A percentile compares a stretch with the other conserved stretches of the same genome.
phyloP scores from a whole-genome alignment of 2,888 invertebrate species.

The Aphrophora alni region DNA sequence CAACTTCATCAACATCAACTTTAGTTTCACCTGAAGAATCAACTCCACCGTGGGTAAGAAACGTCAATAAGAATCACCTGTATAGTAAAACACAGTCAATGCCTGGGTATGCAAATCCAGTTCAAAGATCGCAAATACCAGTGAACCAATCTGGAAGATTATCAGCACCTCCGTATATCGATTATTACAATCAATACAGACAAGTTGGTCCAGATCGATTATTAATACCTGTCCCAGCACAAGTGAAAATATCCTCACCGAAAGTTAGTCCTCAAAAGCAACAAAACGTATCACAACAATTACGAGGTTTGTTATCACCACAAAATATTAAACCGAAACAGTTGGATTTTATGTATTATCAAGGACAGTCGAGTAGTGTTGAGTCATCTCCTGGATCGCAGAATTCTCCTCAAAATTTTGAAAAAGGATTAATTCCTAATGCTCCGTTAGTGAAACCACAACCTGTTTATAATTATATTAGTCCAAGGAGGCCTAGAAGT shows the following conservation, averaged over 20 bases:
- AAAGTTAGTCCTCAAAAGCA: slow-evolving; percentile 42
- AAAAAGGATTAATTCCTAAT: neutral
- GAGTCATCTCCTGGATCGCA: slow-evolving; percentile 36
- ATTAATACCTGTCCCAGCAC: slow-evolving; percentile 54
- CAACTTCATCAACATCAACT: slow-evolving; percentile 39
- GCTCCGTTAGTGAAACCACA: slow-evolving; percentile 34
- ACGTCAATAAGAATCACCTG: slow-evolving; percentile 29
- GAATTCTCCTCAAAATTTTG: slow-evolving; percentile 30
- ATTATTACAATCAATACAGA: slow-evolving; percentile 36
- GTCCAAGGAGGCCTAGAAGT: slow-evolving; percentile 33
- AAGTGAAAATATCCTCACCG: slow-evolving; percentile 53
- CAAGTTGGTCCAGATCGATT: slow-evolving; percentile 40
- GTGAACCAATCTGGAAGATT: slow-evolving; percentile 33
- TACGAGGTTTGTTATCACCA: slow-evolving; percentile 26
- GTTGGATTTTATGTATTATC: slow-evolving; percentile 12
- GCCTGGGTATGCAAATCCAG: slow-evolving; percentile 39
- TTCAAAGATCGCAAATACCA: slow-evolving; percentile 28
- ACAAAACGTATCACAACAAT: slow-evolving; percentile 20
- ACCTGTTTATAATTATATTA: slow-evolving; percentile 33
- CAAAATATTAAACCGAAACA: slow-evolving; percentile 7
- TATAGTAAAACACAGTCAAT: slow-evolving; percentile 30
- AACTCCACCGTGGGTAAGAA: slow-evolving; percentile 28
- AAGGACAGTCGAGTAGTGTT: slow-evolving; percentile 16
- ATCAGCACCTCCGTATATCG: slow-evolving; percentile 37
- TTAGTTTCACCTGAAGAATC: slow-evolving; percentile 30